Base-by-base conservation (phyloP, 2,888 invertebrate species). In the Aphodius granarius region DNA sequence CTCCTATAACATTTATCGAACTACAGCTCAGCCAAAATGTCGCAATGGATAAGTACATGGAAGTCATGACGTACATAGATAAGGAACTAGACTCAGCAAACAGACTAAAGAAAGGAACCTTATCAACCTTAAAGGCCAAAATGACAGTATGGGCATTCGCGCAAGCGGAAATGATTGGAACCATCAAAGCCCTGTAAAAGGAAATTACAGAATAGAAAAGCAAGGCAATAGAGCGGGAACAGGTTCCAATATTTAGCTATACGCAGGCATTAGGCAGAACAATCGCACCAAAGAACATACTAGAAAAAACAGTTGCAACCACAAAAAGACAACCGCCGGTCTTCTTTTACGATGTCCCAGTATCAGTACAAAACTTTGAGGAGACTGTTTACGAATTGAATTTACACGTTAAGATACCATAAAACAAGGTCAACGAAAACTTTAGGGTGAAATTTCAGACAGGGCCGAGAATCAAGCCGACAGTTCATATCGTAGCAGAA, bases 311-410 rank as follows among this genome's bases (percentile, higher is more conserved):
- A n/a, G n/a, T n/a, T n/a, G n/a, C n/a, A n/a, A n/a, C n/a, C n/a
- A n/a, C n/a, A n/a, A n/a, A n/a, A n/a, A n/a, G n/a, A n/a, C n/a
- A n/a, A n/a, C n/a, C n/a, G n/a, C n/a, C n/a, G n/a, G n/a, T n/a
- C n/a, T n/a, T n/a, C n/a, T n/a, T n/a, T n/a, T n/a, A n/a, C n/a
- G n/a, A n/a, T n/a, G 68, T 62, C 23, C 18, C 19, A n/a, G 0
- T 1, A 15, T 66, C 23, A 73, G 9, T 62, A 43, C 4, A 16
- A 66, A 63, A 71, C 2, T n/a, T n/a, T n/a, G n/a, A n/a, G n/a
- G n/a, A 17, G 63, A 63, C 13, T 3, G 65, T 75, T 1, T 74
- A 77, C 66, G 70, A 64, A 16, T 74, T 76, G 70, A 78, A 78
- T 18, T 63, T 76, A 5, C 13, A 17, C 0, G 73, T 63, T 2